Evolutionary conservation across 2,113 vertebrate species (phyloP).

Genomic region (Pseudorasbora parva): DNA sequence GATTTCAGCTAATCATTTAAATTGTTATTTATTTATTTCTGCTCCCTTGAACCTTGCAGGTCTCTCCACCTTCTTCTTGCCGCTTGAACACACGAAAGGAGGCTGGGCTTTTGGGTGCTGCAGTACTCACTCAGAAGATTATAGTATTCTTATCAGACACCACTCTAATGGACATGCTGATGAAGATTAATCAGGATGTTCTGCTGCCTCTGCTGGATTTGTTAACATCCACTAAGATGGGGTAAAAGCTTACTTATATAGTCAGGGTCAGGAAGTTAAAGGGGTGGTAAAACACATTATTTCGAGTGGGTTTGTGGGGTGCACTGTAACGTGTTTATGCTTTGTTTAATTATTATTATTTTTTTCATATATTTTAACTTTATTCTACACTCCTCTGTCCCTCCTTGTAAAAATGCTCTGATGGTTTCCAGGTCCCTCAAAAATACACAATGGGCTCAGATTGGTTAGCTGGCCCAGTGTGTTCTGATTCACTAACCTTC

Average conservation of each 20-base stretch:
- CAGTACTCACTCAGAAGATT: constrained; percentile 91
- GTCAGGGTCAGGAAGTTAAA: background rate
- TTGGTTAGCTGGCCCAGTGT: too few relatives aligned
- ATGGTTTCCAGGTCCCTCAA: too few relatives aligned
- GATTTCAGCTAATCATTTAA: background rate
- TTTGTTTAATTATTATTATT: too few relatives aligned
- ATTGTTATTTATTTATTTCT: background rate
- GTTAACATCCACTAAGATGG: constrained; percentile 84
- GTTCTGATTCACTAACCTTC: too few relatives aligned
- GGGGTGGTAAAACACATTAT: too few relatives aligned
- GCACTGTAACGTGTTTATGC: too few relatives aligned
- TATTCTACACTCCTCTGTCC: too few relatives aligned
- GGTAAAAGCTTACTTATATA: constrained; percentile 73
- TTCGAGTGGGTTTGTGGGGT: too few relatives aligned
- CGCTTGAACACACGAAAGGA: constrained; percentile 96
- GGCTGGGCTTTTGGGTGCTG: constrained; percentile 89
- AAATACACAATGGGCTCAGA: too few relatives aligned
- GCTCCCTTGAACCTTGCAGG: constrained; percentile 70
- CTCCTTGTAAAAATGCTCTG: too few relatives aligned
- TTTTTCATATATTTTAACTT: too few relatives aligned
- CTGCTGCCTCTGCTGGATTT: constrained; percentile 89
- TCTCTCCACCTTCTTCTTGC: constrained; percentile 80
- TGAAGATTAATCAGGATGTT: constrained; percentile 95
- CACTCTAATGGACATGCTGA: constrained; percentile 97
- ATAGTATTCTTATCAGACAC: constrained; percentile 93